Conservation (phyloP, 2,888 invertebrate genomes). For the Exocentrus adspersus region DNA sequence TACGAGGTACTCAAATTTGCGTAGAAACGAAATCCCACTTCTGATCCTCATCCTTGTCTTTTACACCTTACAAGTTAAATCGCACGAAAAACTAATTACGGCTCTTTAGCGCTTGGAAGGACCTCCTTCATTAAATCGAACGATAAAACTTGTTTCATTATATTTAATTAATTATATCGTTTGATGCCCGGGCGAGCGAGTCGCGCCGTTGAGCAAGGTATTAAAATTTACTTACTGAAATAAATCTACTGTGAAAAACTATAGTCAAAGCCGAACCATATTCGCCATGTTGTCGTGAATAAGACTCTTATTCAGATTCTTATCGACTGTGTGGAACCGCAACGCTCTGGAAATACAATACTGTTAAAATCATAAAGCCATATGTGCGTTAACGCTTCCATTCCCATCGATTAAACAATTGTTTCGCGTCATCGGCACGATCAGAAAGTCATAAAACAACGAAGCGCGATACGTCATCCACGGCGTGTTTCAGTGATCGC, state of each 20-base stretch:
- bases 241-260: too few relatives aligned
- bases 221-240: too few relatives aligned
- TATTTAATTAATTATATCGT: not conserved
- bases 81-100: not conserved
- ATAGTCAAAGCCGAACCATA: too few relatives aligned
- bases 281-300: slow-evolving; percentile 36
- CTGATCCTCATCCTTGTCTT: not conserved
- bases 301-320: too few relatives aligned
- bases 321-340: too few relatives aligned
- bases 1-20: too few relatives aligned
- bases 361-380: too few relatives aligned
- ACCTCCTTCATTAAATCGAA: not conserved
- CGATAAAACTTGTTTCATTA: not conserved
- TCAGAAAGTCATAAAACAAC: not conserved
- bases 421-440: not conserved
- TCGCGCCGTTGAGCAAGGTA: too few relatives aligned
- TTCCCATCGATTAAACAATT: not conserved
- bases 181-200: not conserved
- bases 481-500: not conserved
- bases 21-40: too few relatives aligned
- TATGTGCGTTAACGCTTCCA: not conserved
- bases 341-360: too few relatives aligned
- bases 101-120: not conserved
- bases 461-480: not conserved
- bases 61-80: not conserved